Base-by-base conservation (phyloP, 2,888 invertebrate genomes). In the Pheosia gnoma region DNA sequence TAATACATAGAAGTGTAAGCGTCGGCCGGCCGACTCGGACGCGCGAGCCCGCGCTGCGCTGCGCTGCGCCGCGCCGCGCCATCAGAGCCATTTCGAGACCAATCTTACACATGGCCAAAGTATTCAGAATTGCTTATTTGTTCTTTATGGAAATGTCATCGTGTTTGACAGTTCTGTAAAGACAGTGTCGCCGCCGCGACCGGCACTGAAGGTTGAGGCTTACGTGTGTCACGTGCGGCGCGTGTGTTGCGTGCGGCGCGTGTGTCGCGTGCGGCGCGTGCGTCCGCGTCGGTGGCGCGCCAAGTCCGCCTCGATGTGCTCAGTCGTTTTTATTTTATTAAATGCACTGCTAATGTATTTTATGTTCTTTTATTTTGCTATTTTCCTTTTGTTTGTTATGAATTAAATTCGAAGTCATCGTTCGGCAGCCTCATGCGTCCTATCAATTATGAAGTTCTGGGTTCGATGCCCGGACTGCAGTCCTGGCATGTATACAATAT, bases 321-420 rank as follows among this genome's bases (percentile, higher is more conserved):
- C 87, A 86, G 82, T 83, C 84, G 83, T 70, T 75, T 85, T 86
- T 85, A 85, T 88, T 87, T 86, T 85, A 89, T 86, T 89, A 89
- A 89, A 89, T 87, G 88, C 89, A 89, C 89, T 87, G 88, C 89
- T 89, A 87, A 84, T 87, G 83, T 86, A 83, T 75, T 75, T 82
- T 76, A 68, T 70, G 78, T 77, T 80, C 78, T 82, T 80, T 81
- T 80, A 78, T 75, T 74, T 75, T 79, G 76, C 70, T 70, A 63
- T 60, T 72, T 61, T 69, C 72, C 62, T 74, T 63, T 72, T 52
- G 62, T 66, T 72, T 68, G 63, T 66, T 63, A 61, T 45, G 9
- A 10, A 61, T 63, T 74, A 62, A 63, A 66, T 51, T 25, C 25
- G 25, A 25, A 25, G 25, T 25, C 25, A 25, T 25, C 25, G 25